Evolutionary conservation across 1,140 invertebrate species (phyloP).

Genomic region (Phymastichus coffea): DNA sequence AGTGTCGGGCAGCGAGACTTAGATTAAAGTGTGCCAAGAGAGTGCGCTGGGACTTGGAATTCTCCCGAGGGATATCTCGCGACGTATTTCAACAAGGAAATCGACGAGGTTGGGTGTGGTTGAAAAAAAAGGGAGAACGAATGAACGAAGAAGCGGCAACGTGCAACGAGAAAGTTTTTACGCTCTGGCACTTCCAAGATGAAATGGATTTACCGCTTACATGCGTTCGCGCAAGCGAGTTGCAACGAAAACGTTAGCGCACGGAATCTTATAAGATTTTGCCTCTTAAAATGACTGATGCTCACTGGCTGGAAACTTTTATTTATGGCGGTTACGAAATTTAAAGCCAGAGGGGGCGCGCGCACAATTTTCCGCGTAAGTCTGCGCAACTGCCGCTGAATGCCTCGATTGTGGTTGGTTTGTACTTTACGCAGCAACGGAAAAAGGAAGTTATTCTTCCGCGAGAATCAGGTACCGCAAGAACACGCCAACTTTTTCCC

Average conservation of each 20-base stretch:
- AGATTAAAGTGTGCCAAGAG: slow-evolving; percentile 17
- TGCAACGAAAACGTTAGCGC: slow-evolving; percentile 3
- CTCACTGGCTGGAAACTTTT: neutral
- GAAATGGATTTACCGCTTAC: slow-evolving; percentile 20
- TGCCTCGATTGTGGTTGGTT: no score
- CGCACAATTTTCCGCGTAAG: no score
- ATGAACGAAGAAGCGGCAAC: no score
- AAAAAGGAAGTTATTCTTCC: no score
- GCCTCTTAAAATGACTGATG: neutral
- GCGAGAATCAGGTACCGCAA: no score
- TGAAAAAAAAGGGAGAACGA: neutral
- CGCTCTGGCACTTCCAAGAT: slow-evolving; percentile 3
- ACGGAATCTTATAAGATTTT: slow-evolving; percentile 4
- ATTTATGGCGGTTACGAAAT: no score
- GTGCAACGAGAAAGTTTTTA: slow-evolving; percentile 11
- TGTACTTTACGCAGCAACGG: no score
- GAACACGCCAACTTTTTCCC: no score
- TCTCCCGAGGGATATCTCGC: slow-evolving; percentile 6
- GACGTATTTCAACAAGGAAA: slow-evolving; percentile 20
- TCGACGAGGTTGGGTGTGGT: slow-evolving; percentile 6
- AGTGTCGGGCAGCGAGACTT: neutral
- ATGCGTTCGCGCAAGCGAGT: neutral
- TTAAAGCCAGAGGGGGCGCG: no score
- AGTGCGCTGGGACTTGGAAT: slow-evolving; percentile 16
- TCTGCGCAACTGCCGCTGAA: no score